These are phyloP conservation scores for Merodon equestris DNA, from an alignment of 2,888 invertebrate genomes.

Conservation along the genomic window DNA sequence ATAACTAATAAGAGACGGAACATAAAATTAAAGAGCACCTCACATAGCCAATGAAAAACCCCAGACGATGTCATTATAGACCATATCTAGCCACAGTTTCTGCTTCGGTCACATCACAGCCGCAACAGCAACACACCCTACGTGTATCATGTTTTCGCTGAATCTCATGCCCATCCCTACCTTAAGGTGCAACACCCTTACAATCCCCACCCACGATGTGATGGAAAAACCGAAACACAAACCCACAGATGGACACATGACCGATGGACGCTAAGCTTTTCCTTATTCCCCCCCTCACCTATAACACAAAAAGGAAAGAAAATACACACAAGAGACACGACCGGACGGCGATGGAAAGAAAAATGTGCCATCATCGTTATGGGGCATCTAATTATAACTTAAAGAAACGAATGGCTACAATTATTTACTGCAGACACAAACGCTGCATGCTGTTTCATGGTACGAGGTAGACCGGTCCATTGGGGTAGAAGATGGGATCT, in stretches of 20 bases:
- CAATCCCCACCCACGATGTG: slow-evolving; percentile 14
- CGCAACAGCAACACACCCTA: slow-evolving; percentile 9
- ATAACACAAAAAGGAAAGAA: slow-evolving; percentile 8
- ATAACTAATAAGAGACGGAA: slow-evolving; percentile 67
- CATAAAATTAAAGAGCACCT: slow-evolving; percentile 65
- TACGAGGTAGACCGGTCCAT: background rate
- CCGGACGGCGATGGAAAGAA: slow-evolving; percentile 49
- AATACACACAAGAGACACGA: background rate
- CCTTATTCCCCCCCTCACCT: no score
- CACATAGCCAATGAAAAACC: background rate
- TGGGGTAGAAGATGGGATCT: no score
- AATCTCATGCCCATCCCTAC: slow-evolving; percentile 32
- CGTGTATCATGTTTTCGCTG: slow-evolving; percentile 58
- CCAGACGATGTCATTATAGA: slow-evolving; percentile 33
- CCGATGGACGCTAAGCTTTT: slow-evolving; percentile 55
- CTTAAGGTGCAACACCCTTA: slow-evolving; percentile 59
- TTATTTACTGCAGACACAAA: slow-evolving; percentile 68
- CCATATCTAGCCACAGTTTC: background rate
- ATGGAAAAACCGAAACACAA: slow-evolving; percentile 44
- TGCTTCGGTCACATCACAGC: background rate
- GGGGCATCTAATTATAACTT: slow-evolving; percentile 69
- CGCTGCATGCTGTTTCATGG: slow-evolving; percentile 17
- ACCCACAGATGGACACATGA: slow-evolving; percentile 67
- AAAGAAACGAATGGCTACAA: slow-evolving; percentile 67
- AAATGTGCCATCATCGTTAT: slow-evolving; percentile 68